A percentile compares a stretch with the other conserved stretches of the same genome.
Conservation (phyloP, 2,888 invertebrate genomes). For the Elmis aenea region DNA sequence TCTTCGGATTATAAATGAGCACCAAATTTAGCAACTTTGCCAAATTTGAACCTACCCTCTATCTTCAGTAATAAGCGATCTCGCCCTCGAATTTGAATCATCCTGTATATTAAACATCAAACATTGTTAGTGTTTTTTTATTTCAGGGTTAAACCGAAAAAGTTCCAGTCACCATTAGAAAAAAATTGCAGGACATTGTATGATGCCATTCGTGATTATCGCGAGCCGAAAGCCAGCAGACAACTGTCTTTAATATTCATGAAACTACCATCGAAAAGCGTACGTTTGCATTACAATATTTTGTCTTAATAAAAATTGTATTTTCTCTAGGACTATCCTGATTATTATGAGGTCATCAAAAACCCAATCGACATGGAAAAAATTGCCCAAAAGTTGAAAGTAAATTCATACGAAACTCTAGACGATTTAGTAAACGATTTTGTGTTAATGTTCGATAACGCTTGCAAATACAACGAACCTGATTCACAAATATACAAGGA, state of each 20-base stretch:
- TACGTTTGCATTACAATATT: no score
- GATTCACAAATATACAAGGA: constrained; percentile 97
- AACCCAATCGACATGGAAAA: constrained; percentile 95
- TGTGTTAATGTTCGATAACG: constrained; percentile 91
- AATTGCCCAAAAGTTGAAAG: constrained; percentile 81
- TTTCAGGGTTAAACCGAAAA: constrained; percentile 43
- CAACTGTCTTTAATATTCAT: constrained; percentile 92
- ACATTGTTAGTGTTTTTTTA: constrained; percentile 9
- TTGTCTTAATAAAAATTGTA: constrained; percentile 1
- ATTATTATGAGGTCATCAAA: constrained; percentile 96
- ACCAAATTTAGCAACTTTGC: no score
- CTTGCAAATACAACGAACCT: constrained; percentile 96
- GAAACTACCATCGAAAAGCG: constrained; percentile 86
- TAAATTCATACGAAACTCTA: constrained; percentile 68
- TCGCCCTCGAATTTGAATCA: no score
- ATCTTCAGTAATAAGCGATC: no score
- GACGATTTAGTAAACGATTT: constrained; percentile 88
- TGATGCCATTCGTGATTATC: constrained; percentile 84
- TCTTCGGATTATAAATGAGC: no score
- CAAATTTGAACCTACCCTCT: no score
- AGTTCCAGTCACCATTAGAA: constrained; percentile 57
- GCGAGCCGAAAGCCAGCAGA: constrained; percentile 77
- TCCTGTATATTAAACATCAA: constrained; percentile 7
- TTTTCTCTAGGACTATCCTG: constrained; percentile 73
- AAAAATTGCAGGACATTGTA: constrained; percentile 81